phyloP scores from a whole-genome alignment of 2,888 invertebrate species.

The Drosophila phalerata region DNA sequence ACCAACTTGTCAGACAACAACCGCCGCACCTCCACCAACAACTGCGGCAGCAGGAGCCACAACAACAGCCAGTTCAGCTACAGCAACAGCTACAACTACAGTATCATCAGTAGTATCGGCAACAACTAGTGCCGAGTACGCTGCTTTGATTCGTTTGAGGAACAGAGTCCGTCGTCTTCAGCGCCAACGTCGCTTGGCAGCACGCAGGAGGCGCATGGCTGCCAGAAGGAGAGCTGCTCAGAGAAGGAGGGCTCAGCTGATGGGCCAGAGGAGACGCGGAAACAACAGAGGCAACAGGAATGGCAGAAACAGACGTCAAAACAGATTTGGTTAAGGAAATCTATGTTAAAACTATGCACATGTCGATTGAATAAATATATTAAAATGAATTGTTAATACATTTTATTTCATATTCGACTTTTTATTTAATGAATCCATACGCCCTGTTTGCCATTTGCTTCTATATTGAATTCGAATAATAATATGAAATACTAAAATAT shows the following conservation, averaged over 20 bases:
- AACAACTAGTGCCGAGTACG: neutral
- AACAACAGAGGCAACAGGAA: no score
- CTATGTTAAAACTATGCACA: neutral
- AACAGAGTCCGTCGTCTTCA: neutral
- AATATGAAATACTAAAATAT: no score
- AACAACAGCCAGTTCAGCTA: neutral
- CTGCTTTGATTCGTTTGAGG: neutral
- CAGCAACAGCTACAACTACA: neutral
- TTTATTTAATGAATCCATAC: neutral
- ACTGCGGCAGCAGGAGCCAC: neutral
- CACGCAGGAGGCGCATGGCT: neutral
- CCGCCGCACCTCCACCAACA: neutral
- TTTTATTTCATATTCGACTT: neutral
- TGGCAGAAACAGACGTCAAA: neutral
- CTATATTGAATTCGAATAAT: no score
- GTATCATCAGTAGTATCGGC: neutral
- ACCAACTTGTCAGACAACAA: slow-evolving; percentile 7
- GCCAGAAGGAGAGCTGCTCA: neutral
- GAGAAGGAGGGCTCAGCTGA: neutral
- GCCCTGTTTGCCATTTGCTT: no score
- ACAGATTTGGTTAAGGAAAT: neutral
- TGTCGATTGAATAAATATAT: slow-evolving; percentile 2
- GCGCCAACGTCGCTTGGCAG: neutral
- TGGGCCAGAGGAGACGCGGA: neutral
- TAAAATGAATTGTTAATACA: slow-evolving; percentile 6